Evolutionary conservation across 2,113 vertebrate species (phyloP).

Genomic region (Tichodroma muraria): DNA sequence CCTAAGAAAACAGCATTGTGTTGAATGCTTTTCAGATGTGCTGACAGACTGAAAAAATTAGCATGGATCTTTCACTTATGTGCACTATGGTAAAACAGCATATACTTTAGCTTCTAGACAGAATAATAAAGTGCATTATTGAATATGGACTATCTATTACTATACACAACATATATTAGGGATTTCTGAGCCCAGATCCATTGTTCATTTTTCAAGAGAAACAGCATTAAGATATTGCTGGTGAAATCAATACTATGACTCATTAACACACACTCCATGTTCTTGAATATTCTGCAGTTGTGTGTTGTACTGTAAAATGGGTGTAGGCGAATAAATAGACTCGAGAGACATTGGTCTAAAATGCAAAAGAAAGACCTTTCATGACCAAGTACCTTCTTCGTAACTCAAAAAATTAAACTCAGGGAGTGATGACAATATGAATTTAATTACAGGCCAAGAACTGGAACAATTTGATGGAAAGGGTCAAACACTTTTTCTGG

Average conservation of each 20-base stretch:
- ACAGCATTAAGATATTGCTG: neutral
- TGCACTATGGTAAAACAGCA: neutral
- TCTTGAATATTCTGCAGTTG: neutral
- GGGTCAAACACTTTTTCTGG: neutral
- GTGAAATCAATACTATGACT: neutral
- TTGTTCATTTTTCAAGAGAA: slow-evolving; percentile 3
- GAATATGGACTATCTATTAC: neutral
- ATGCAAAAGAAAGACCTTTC: neutral
- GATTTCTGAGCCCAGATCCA: neutral
- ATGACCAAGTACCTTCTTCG: neutral
- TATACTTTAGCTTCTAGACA: neutral
- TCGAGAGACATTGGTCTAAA: neutral
- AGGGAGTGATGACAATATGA: neutral
- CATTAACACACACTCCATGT: neutral
- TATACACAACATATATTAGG: neutral
- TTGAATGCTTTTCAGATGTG: neutral
- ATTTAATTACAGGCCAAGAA: slow-evolving; percentile 6
- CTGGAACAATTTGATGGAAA: slow-evolving; percentile 1
- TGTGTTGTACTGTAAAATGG: neutral
- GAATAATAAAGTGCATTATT: neutral
- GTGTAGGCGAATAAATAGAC: neutral
- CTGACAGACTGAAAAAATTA: neutral
- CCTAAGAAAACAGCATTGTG: neutral
- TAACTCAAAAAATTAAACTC: neutral
- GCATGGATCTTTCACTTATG: neutral